Evolutionary conservation across 2,888 invertebrate species (phyloP), one percentile per base, ranked within the genome.

Genomic region (Melipona bicolor): DNA sequence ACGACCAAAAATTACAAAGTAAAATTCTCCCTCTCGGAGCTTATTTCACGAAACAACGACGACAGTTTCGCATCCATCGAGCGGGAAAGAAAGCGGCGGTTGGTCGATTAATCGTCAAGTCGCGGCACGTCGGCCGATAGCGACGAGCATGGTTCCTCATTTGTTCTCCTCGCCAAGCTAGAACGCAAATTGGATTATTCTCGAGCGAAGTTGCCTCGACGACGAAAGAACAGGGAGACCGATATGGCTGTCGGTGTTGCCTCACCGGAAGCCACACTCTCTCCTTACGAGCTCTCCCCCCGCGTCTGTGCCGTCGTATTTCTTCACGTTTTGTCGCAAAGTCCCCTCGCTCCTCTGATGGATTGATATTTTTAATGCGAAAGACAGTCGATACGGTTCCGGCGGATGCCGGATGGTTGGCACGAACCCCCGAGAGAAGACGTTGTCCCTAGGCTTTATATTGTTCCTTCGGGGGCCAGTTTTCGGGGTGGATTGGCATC

Each of bases 101-200:
- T 43, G 17, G 56, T 32, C 65, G 69, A 65, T 94, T 92, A 92
- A 94, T 94, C 92, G 92, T 79, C 87, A 79, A 94, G 92, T 94
- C 93, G 87, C 83, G 88, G 91, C 94, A 94, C 94, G 94, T 94
- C 89, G 91, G 49, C 89, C 87, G 91, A 92, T 92, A 92, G 92
- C 91, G 91, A 93, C 91, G 92, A 92, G 91, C 88, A 90, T 89
- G 82, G 81, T 80, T 87, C 85, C 72, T 89, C 87, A 68, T 82
- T 88, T 79, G 85, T 79, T 85, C 43, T 43, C 82, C 64, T 64
- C 77, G 74, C 32, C 69, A 69, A 83, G 89, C 89, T 91, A 92
- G 91, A 90, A 91, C 91, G 91, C 93, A 94, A 94, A 94, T 94
- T 94, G 94, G 93, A 94, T 94, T 94, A 94, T 92, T 91, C 83